A percentile compares a stretch with the other conserved stretches of the same genome.
phyloP scores from a whole-genome alignment of 2,113 vertebrate species.

The Reinhardtius hippoglossoides region DNA sequence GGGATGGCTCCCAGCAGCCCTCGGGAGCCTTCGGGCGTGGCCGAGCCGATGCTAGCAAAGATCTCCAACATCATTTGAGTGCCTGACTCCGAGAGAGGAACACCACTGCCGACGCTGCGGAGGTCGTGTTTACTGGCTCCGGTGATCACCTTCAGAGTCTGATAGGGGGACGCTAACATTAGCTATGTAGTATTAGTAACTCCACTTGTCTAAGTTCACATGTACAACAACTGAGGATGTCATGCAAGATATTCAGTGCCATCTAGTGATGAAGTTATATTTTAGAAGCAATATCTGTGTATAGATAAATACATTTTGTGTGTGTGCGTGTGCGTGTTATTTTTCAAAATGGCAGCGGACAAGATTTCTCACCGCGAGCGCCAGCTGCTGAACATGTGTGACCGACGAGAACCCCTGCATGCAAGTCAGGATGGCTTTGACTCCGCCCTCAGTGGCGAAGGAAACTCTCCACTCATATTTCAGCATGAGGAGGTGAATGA shows the following conservation, averaged over 20 bases:
- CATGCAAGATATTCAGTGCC: no score
- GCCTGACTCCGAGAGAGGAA: conserved; percentile 83
- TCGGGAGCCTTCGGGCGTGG: conserved; percentile 83
- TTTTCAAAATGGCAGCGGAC: not conserved
- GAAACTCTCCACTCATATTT: conserved; percentile 88
- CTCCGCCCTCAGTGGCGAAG: conserved; percentile 92
- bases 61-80: conserved; percentile 93
- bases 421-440: conserved; percentile 88
- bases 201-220: not conserved
- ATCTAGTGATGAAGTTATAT: no score
- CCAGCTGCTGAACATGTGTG: conserved; percentile 88
- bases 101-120: conserved; percentile 68
- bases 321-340: not conserved
- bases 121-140: conserved; percentile 86
- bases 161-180: not conserved
- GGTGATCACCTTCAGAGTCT: conserved; percentile 92
- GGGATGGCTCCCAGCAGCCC: conserved; percentile 88
- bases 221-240: not conserved
- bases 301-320: not conserved
- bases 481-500: conserved; percentile 87
- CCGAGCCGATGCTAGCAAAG: conserved; percentile 95
- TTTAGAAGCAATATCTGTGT: not conserved
- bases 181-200: not conserved
- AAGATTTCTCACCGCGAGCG: conserved; percentile 85
- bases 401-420: conserved; percentile 88